Evolutionary conservation across 2,113 vertebrate genomes (phyloP).

Genomic region (Scatophagus argus): DNA sequence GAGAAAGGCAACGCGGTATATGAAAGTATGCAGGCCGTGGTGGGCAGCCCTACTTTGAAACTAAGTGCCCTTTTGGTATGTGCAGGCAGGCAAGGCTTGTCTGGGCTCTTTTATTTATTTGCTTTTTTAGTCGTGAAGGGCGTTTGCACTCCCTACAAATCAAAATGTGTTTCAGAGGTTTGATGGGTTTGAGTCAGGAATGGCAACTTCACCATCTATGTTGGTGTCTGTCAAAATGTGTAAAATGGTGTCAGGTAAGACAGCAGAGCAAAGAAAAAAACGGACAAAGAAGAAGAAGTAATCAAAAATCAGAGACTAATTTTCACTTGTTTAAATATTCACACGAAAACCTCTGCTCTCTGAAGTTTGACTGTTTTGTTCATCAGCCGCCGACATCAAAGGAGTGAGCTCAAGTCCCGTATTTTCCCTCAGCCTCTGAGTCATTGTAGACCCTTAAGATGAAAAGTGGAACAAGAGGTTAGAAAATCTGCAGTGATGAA

Average conservation of each 20-base stretch:
- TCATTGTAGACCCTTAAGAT: constrained; percentile 31
- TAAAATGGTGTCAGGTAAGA: neutral
- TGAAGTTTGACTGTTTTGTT: constrained; percentile 39
- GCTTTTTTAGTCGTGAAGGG: constrained; percentile 20
- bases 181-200: neutral
- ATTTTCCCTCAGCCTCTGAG: neutral
- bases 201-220: neutral
- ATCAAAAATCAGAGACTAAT: constrained; percentile 6
- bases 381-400: constrained; percentile 37
- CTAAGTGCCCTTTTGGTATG: constrained; percentile 67
- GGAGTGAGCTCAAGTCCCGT: neutral
- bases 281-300: neutral
- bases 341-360: neutral
- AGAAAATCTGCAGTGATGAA: neutral
- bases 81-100: constrained; percentile 51
- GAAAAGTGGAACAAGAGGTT: constrained; percentile 37
- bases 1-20: constrained; percentile 59
- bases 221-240: neutral
- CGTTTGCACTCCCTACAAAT: constrained; percentile 43
- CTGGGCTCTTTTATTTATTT: constrained; percentile 57
- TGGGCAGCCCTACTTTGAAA: constrained; percentile 60
- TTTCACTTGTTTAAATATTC: constrained; percentile 36
- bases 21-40: constrained; percentile 59
- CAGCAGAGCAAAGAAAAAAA: neutral
- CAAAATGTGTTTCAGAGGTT: constrained; percentile 15